phyloP scores from a whole-genome alignment of 2,113 vertebrate genomes.

The Campylomormyrus numenius region DNA sequence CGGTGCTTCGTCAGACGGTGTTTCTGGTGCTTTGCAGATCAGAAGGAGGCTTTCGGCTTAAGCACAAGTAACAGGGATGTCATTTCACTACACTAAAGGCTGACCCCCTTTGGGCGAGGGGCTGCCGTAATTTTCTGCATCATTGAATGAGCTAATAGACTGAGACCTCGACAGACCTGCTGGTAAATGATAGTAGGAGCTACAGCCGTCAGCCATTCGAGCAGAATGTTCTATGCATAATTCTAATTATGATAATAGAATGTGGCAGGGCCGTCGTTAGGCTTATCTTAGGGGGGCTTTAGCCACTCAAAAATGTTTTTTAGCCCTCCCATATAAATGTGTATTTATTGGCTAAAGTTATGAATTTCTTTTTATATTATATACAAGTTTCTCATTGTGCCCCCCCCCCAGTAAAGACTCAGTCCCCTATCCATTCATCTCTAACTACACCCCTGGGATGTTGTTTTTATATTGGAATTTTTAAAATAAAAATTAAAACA shows the following conservation, averaged over 20 bases:
- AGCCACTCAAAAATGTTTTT: background rate
- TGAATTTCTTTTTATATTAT: background rate
- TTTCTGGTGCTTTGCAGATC: background rate
- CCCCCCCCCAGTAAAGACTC: too few relatives aligned
- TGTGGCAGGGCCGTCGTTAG: background rate
- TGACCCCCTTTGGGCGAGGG: background rate
- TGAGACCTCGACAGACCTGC: background rate
- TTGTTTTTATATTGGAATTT: background rate
- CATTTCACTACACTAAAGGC: background rate
- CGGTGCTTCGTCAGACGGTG: background rate
- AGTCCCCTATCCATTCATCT: too few relatives aligned
- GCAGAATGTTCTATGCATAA: background rate
- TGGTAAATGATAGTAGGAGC: background rate
- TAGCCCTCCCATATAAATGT: background rate
- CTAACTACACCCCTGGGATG: too few relatives aligned
- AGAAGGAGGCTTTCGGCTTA: background rate
- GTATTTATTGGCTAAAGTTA: background rate
- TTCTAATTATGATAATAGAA: background rate
- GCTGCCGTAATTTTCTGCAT: background rate
- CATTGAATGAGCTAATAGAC: background rate
- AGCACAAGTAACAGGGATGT: background rate
- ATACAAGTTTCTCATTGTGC: background rate
- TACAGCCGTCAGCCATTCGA: background rate
- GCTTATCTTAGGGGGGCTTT: background rate
- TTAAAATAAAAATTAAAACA: background rate